Evolutionary conservation across 2,113 vertebrate species (phyloP), one percentile per base, ranked within the genome.

Genomic region (Rafetus swinhoei): DNA sequence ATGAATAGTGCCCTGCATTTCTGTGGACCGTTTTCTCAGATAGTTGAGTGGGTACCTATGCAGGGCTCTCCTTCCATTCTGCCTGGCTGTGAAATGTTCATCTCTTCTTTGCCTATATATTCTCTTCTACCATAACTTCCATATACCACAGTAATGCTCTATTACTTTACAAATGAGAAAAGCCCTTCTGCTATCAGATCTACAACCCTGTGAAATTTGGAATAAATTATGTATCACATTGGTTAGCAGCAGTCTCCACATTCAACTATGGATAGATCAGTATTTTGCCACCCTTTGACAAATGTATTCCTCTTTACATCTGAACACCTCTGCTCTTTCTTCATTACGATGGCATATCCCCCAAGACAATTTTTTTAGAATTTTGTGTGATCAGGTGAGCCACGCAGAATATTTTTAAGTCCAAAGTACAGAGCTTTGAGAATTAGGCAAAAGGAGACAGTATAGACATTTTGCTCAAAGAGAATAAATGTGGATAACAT

Each of bases 331-430:
- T 79, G 69, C 45, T 45, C 45, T 45, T 45, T 54, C 45, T 91
- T 54, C 79, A 95, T 88, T 80, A 85, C 56, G 82, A 85, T 50
- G 57, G 85, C 93, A 88, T 10, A 45, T 39, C 45, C 39, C n/a
- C n/a, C 39, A 81, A 94, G 6, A 39, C 92, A 96, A 45, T 45
- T 79, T 79, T 94, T 9, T 90, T 62, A 45, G 59, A 84, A 92
- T 95, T 93, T 69, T 85, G 29, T 81, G 79, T 1, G 0, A 80
- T 77, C 81, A 92, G 52, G 74, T 62, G 50, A 91, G 69, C 82
- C 72, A 86, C 6, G 19, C 0, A 0, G 82, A 39, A 86, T 35
- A 24, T 22, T 90, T 88, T 86, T 1, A 65, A 15, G 11, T 92
- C 52, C 52, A 76, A 54, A 83, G 62, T 81, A 27, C 10, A 54